A percentile compares a stretch with the other conserved stretches of the same genome.
Evolutionary conservation across 2,797 vertebrate species (phyloP).

Genomic region (Xenops minutus): DNA sequence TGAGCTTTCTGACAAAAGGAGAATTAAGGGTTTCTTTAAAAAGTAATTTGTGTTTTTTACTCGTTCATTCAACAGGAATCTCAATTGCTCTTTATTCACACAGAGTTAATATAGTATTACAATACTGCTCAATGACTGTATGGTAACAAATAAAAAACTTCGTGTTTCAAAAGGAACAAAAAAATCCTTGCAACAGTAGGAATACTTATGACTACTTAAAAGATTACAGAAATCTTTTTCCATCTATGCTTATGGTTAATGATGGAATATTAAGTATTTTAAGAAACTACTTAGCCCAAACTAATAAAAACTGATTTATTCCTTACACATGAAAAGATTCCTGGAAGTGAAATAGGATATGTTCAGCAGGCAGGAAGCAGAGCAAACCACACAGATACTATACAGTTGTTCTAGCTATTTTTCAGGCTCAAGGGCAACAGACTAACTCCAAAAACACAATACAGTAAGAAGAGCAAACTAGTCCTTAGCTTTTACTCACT

Average conservation of each 20-base stretch:
- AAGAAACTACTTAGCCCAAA: slow-evolving; percentile 26
- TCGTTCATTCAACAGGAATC: slow-evolving; percentile 67
- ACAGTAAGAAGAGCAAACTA: background rate
- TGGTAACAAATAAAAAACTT: slow-evolving; percentile 74
- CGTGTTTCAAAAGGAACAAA: slow-evolving; percentile 61
- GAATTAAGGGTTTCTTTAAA: slow-evolving; percentile 79
- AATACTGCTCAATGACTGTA: slow-evolving; percentile 76
- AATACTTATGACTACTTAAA: slow-evolving; percentile 69
- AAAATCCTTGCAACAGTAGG: slow-evolving; percentile 53
- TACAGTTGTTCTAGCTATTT: background rate
- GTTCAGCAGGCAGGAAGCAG: background rate
- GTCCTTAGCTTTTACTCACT: background rate
- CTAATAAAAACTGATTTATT: slow-evolving; percentile 20
- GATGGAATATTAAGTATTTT: slow-evolving; percentile 25
- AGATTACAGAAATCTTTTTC: slow-evolving; percentile 52
- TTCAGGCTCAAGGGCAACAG: background rate
- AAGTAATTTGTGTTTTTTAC: slow-evolving; percentile 78
- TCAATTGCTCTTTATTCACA: slow-evolving; percentile 77
- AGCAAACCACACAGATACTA: background rate
- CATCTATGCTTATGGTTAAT: slow-evolving; percentile 20
- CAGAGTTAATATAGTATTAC: slow-evolving; percentile 74
- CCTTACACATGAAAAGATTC: background rate
- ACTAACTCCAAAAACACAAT: background rate
- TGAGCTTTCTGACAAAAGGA: slow-evolving; percentile 63
- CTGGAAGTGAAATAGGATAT: background rate